These are phyloP conservation scores for Limonius californicus DNA, from an alignment of 1,140 invertebrate genomes.

Conservation along the genomic window DNA sequence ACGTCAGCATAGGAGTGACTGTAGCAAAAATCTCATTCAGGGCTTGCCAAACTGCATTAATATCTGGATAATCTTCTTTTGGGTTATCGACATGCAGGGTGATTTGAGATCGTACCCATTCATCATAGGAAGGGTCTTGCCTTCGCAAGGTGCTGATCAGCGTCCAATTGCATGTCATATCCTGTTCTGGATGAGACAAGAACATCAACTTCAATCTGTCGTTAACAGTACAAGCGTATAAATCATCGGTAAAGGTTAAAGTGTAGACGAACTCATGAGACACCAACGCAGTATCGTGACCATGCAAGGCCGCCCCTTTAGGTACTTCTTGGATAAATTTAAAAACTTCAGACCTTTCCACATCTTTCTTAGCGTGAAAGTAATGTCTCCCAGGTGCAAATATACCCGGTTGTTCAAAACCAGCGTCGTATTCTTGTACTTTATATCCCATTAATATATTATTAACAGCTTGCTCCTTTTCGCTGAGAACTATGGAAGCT, in stretches of 20 bases:
- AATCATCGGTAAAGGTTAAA: constrained; percentile 36
- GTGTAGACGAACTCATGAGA: constrained; percentile 20
- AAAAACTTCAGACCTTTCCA: constrained; percentile 53
- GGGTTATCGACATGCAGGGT: constrained; percentile 61
- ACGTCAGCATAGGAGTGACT: constrained; percentile 60
- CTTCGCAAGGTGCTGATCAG: constrained; percentile 53
- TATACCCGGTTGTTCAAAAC: constrained; percentile 52
- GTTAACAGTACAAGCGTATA: constrained; percentile 68
- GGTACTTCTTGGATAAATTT: constrained; percentile 64
- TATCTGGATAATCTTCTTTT: constrained; percentile 55
- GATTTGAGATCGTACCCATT: constrained; percentile 55
- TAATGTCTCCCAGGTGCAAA: constrained; percentile 66
- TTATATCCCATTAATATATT: constrained; percentile 63
- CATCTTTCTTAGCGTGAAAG: constrained; percentile 56
- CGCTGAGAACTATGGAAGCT: constrained; percentile 50
- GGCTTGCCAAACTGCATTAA: constrained; percentile 63
- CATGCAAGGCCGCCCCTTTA: constrained; percentile 67
- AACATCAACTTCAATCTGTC: constrained; percentile 57
- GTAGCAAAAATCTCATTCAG: constrained; percentile 61
- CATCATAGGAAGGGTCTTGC: constrained; percentile 53
- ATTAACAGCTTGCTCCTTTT: constrained; percentile 58
- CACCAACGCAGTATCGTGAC: constrained; percentile 48
- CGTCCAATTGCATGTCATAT: constrained; percentile 52
- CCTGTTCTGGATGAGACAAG: constrained; percentile 58
- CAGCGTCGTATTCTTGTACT: constrained; percentile 55